Evolutionary conservation across 2,797 vertebrate species (phyloP).

Genomic region (Thaleichthys pacificus): DNA sequence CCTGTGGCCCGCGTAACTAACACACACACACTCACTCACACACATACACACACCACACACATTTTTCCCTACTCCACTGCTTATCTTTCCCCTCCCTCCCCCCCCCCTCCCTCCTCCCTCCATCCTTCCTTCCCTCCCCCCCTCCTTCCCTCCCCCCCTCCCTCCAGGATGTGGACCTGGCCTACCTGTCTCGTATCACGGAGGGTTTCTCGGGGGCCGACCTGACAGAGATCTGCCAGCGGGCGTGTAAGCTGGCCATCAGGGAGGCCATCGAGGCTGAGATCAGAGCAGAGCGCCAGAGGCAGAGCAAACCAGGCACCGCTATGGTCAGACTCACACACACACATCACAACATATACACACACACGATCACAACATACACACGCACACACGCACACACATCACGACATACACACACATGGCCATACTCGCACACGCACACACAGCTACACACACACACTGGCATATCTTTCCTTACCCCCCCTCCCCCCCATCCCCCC

Average conservation of each 20-base stretch:
- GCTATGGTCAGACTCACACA: conserved; percentile 67
- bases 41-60: background rate
- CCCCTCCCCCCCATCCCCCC: background rate
- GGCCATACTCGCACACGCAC: conserved; percentile 52
- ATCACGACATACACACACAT: conserved; percentile 39
- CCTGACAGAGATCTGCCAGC: conserved; percentile 80
- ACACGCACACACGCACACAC: background rate
- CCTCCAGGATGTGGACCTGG: background rate
- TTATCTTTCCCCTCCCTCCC: background rate
- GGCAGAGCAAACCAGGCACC: conserved; percentile 60
- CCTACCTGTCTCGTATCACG: conserved; percentile 44
- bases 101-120: background rate
- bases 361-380: background rate
- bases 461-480: background rate
- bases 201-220: conserved; percentile 80
- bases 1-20: conserved; percentile 54
- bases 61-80: background rate
- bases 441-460: background rate
- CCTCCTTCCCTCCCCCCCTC: too few species aligned
- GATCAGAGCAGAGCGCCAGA: conserved; percentile 72
- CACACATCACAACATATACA: background rate
- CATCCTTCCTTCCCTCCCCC: too few species aligned
- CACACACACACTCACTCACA: background rate
- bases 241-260: conserved; percentile 79
- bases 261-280: conserved; percentile 79